Base-by-base conservation (phyloP, 2,888 invertebrate species). In the Digitonthophagus gazella region DNA sequence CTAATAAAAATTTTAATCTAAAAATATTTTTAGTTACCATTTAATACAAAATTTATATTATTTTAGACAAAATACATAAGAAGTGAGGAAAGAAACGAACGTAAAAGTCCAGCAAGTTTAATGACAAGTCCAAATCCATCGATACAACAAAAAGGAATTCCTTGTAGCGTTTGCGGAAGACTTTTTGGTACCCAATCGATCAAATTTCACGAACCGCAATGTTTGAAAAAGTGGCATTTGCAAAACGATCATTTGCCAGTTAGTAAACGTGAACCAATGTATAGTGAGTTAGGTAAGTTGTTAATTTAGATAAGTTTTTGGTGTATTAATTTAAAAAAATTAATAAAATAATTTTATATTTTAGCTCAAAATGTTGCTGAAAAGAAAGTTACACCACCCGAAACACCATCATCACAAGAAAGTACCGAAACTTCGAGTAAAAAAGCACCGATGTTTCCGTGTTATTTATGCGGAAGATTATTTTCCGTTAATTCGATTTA, bases 141-240 rank as follows among this genome's bases (percentile, higher is more conserved):
- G n/a, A n/a, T n/a, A n/a, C n/a, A n/a, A n/a, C n/a, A n/a, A n/a
- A 80, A 79, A 8, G 79, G 79, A n/a, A 80, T 85, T 1, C 75
- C 82, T 69, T 91, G 91, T 76, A 87, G 88, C 78, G 86, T 89
- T 74, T 91, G 91, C 76, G 88, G 89, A 1, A 83, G 88, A 64
- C 87, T 87, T 76, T 91, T 90, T 76, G 90, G 90, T 20, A 84
- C 86, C 1, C 85, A 85, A 75, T 89, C 89, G 63, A 87, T 90
- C 28, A 83, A 83, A 67, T 88, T 90, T 71, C 91, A 91, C 78
- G 89, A 90, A 76, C 89, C 89, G 1, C 88, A 90, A 76, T 91
- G 91, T 76, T 77, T 89, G 67, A 85, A 87, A 75, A 89, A 89
- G 75, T 89, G 88, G 88, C 84, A 87, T 54, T 76, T 80, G 1